Base-by-base conservation (phyloP, 2,113 vertebrate species). In the Porphyrio hochstetteri region DNA sequence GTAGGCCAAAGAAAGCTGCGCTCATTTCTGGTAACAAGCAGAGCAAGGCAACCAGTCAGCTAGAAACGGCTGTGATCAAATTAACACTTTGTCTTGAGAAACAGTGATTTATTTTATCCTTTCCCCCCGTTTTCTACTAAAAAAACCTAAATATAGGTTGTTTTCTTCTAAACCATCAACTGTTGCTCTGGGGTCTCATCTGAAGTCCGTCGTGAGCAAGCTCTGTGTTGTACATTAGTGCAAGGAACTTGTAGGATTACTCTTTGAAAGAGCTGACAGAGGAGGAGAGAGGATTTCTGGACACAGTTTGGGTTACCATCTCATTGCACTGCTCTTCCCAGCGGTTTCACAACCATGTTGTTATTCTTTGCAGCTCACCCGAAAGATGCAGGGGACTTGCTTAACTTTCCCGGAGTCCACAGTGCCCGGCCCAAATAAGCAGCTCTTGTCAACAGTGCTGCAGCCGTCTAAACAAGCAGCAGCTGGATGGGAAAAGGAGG, bases 401-500 rank as follows among this genome's bases (percentile, higher is more conserved):
- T 91, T 44, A 77, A 81, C 86, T 92, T 57, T 87, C 88, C 55
- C n/a, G 25, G 94, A 53, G 88, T 88, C 88, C 76, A 18, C 46
- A 48, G 82, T 10, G 95, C 72, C 92, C 21, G 44, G 96, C 84
- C 95, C 89, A 77, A 64, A 55, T 18, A 71, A 92, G 96, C 71
- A 92, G 95, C 10, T 24, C 75, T 81, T 96, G 96, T 94, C 96
- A 93, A 56, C 96, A 96, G 95, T 5, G 95, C 95, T 77, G 95
- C 77, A 95, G 96, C 96, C 95, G 20, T 68, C 44, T n/a, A 78
- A 95, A 89, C 90, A 92, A 94, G 95, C 92, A 88, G 98, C 98
- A 98, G 97, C 98, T 97, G 97, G 90, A 95, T 70, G 96, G 96
- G 98, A 82, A 98, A 98, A 98, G 97, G 98, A 98, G 98, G 98